Evolutionary conservation across 2,797 vertebrate genomes (phyloP).

Genomic region (Danio albolineatus): DNA sequence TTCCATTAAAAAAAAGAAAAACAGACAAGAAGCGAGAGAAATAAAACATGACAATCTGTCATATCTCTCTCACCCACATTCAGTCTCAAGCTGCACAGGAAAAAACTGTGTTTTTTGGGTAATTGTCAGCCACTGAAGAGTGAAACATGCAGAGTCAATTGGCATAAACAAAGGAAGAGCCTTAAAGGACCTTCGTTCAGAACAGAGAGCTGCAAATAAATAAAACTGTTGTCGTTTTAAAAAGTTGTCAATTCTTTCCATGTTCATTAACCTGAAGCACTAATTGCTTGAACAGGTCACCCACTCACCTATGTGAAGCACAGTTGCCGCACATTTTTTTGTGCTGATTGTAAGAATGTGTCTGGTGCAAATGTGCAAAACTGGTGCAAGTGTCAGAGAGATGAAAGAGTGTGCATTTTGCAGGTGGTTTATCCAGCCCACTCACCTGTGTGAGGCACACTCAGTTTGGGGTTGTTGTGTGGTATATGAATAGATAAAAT

Average conservation of each 20-base stretch:
- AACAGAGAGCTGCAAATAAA: not conserved
- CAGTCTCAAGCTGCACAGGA: not conserved
- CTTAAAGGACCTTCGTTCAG: not conserved
- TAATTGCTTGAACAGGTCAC: too few species aligned
- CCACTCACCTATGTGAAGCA: too few species aligned
- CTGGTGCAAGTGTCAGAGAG: too few species aligned
- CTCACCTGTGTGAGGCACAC: too few species aligned
- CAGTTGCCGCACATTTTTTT: too few species aligned
- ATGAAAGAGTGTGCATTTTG: too few species aligned
- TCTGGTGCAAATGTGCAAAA: too few species aligned
- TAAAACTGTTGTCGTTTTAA: not conserved
- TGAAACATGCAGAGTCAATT: not conserved
- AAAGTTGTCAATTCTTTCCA: not conserved
- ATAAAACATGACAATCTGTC: not conserved
- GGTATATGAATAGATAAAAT: too few species aligned
- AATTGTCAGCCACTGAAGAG: slow-evolving; percentile 26
- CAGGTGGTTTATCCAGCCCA: too few species aligned
- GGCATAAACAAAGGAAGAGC: slow-evolving; percentile 13
- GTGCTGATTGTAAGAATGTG: not conserved
- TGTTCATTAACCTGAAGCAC: not conserved
- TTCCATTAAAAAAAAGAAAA: not conserved
- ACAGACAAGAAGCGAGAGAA: slow-evolving; percentile 12
- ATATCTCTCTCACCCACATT: slow-evolving; percentile 16
- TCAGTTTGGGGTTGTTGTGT: too few species aligned
- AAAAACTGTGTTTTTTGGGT: slow-evolving; percentile 20